Evolutionary conservation across 2,797 vertebrate species (phyloP).

Genomic region (Artibeus jamaicensis): DNA sequence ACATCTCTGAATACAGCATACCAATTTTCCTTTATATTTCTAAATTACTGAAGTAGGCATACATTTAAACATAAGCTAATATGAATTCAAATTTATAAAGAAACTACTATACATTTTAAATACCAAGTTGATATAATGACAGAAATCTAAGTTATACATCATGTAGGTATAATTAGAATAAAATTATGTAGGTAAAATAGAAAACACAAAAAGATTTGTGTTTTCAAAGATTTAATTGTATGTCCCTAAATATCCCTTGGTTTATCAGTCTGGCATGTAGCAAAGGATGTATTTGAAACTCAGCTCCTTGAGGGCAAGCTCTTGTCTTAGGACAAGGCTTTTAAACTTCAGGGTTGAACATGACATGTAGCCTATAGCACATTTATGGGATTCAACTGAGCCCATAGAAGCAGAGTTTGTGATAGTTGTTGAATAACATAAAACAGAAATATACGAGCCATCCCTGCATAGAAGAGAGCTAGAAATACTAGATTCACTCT

Average conservation of each 20-base stretch:
- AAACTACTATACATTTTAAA: constrained; percentile 9
- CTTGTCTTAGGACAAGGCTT: background rate
- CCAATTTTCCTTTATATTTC: background rate
- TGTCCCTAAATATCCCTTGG: background rate
- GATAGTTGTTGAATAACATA: background rate
- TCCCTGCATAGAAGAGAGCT: background rate
- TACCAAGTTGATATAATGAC: background rate
- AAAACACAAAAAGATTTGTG: background rate
- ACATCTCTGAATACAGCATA: background rate
- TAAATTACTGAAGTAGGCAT: background rate
- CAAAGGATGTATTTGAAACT: background rate
- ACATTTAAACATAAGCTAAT: background rate
- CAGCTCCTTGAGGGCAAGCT: background rate
- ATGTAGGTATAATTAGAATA: background rate
- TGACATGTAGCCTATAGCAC: background rate
- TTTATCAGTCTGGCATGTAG: background rate
- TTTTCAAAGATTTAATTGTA: background rate
- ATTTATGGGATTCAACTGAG: background rate
- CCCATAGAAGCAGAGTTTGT: background rate
- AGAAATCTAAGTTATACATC: background rate
- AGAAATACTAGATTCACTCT: background rate
- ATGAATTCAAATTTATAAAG: background rate
- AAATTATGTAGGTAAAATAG: constrained; percentile 10
- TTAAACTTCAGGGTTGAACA: background rate
- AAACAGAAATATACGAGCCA: background rate